These are phyloP conservation scores for Calidris pygmaea DNA, from an alignment of 2,113 vertebrate species.

Conservation along the genomic window DNA sequence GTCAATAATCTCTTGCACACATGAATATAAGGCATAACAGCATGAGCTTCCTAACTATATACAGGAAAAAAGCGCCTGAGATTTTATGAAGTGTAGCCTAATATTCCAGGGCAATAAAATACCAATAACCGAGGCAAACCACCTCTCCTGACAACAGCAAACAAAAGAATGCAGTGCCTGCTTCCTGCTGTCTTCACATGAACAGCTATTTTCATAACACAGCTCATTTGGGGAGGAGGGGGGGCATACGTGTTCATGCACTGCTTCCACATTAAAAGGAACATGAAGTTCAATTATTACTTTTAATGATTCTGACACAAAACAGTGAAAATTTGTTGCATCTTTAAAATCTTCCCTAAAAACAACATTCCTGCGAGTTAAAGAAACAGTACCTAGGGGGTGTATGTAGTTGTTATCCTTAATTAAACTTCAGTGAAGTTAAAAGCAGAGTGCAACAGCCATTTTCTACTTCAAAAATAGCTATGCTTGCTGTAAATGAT, in stretches of 20 bases:
- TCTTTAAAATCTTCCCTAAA: neutral
- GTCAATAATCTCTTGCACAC: neutral
- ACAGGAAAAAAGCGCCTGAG: neutral
- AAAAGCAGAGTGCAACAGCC: neutral
- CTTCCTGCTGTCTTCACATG: neutral
- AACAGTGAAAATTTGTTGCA: neutral
- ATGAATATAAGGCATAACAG: neutral
- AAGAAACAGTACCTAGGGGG: neutral
- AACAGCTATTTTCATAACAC: neutral
- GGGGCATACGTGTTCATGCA: no score
- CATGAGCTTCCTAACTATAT: neutral
- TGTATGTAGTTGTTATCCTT: neutral
- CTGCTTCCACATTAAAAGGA: neutral
- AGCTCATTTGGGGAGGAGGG: neutral
- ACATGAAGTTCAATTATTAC: neutral
- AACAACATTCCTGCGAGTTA: neutral
- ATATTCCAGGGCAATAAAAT: neutral
- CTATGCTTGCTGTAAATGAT: neutral
- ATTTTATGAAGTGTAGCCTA: neutral
- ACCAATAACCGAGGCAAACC: neutral
- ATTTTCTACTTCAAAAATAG: neutral
- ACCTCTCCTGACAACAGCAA: neutral
- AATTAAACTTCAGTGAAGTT: constrained; percentile 21
- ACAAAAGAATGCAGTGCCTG: neutral
- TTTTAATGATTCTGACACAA: neutral